These are phyloP conservation scores for Oxystoma pomonae DNA, from an alignment of 2,888 invertebrate genomes.

Conservation along the genomic window DNA sequence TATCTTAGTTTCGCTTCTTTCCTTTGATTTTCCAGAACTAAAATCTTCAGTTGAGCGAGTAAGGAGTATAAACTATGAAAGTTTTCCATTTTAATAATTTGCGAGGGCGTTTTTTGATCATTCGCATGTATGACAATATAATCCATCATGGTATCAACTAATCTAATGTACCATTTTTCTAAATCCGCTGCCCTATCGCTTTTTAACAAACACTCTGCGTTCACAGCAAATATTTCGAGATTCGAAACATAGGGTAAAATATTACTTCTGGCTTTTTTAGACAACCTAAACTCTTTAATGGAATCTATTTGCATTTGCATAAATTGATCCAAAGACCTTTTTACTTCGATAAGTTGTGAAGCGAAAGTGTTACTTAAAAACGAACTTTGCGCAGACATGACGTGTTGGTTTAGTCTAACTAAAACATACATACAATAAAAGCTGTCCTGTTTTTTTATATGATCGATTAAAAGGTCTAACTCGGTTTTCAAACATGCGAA, in stretches of 20 bases:
- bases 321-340: constrained; percentile 86
- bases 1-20: constrained; percentile 90
- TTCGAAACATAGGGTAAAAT: constrained; percentile 85
- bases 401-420: constrained; percentile 88
- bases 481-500: constrained; percentile 87
- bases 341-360: constrained; percentile 80
- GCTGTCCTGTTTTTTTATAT: constrained; percentile 83
- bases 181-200: constrained; percentile 85
- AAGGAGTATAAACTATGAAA: constrained; percentile 89
- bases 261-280: constrained; percentile 78
- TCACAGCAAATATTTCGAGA: constrained; percentile 84
- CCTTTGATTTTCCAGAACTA: constrained; percentile 79
- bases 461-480: constrained; percentile 77
- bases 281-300: constrained; percentile 72
- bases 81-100: constrained; percentile 94
- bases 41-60: constrained; percentile 84
- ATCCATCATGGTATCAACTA: constrained; percentile 80
- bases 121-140: constrained; percentile 72
- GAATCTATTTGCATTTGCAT: constrained; percentile 80
- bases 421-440: constrained; percentile 93
- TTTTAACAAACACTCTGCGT: constrained; percentile 84
- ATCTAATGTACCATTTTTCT: constrained; percentile 84
- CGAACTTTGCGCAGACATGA: constrained; percentile 84
- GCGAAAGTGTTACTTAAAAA: constrained; percentile 86
- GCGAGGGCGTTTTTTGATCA: constrained; percentile 86